Conservation (phyloP, 64 coral and sea anemone species). For the Stichodactyla mertensii region DNA sequence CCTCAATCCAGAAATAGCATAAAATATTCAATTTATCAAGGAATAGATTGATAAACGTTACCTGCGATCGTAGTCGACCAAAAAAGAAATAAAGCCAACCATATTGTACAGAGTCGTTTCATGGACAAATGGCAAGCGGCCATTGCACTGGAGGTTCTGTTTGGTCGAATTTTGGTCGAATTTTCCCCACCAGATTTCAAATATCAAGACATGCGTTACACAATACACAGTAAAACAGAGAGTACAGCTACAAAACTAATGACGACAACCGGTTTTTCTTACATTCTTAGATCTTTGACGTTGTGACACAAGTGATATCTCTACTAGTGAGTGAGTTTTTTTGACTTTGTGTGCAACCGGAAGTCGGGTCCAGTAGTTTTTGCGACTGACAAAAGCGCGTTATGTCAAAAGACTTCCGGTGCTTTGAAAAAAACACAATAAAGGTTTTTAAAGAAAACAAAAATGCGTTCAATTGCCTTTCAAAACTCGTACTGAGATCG, state of each 20-base stretch:
- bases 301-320: not conserved
- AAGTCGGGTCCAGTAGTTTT: constrained; percentile 7
- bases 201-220: not conserved
- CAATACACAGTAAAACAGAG: not conserved
- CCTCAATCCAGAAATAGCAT: not conserved
- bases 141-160: not conserved
- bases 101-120: not conserved
- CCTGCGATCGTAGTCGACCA: not conserved
- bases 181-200: not conserved
- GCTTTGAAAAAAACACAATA: not conserved
- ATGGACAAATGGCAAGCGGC: not conserved
- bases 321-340: not conserved
- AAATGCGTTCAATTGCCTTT: no score
- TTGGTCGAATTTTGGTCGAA: not conserved
- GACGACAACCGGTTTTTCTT: not conserved
- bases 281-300: not conserved
- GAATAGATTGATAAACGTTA: not conserved
- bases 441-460: not conserved
- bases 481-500: no score
- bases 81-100: not conserved
- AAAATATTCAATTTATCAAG: not conserved
- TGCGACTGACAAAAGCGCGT: not conserved
- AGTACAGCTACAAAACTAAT: not conserved
- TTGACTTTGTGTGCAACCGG: not conserved
- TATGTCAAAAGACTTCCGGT: constrained; percentile 19